These are phyloP conservation scores for Aldrovandia affinis DNA, from an alignment of 2,797 vertebrate genomes.

Conservation along the genomic window DNA sequence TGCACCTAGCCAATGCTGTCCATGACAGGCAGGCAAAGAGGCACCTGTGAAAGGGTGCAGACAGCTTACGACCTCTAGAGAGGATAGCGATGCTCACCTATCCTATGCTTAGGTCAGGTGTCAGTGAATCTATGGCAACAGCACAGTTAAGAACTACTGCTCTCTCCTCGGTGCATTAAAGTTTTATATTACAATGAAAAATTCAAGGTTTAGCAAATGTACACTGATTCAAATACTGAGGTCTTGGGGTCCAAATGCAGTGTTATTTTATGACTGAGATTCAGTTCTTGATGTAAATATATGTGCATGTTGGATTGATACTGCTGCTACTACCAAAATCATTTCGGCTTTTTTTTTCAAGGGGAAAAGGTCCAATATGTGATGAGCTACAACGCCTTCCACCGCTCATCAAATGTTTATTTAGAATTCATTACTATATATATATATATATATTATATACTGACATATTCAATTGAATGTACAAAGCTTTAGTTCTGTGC, in stretches of 20 bases:
- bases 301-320: background rate
- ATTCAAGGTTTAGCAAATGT: background rate
- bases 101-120: conserved; percentile 5
- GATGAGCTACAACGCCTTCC: background rate
- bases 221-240: conserved; percentile 1
- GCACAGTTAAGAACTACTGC: background rate
- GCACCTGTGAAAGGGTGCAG: conserved; percentile 6
- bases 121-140: conserved; percentile 5
- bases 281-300: background rate
- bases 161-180: background rate
- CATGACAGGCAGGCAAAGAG: conserved; percentile 2
- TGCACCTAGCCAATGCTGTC: background rate
- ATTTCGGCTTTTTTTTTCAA: background rate
- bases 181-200: background rate
- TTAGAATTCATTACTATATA: background rate
- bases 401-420: background rate
- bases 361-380: background rate
- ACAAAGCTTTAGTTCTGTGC: conserved; percentile 5
- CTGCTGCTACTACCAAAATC: background rate
- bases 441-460: too few species aligned
- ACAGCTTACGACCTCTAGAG: conserved; percentile 14
- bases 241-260: background rate
- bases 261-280: background rate
- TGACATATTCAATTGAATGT: background rate
- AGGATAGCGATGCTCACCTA: background rate